These are phyloP conservation scores for Erpornis zantholeuca DNA, from an alignment of 2,113 vertebrate genomes.

Conservation along the genomic window DNA sequence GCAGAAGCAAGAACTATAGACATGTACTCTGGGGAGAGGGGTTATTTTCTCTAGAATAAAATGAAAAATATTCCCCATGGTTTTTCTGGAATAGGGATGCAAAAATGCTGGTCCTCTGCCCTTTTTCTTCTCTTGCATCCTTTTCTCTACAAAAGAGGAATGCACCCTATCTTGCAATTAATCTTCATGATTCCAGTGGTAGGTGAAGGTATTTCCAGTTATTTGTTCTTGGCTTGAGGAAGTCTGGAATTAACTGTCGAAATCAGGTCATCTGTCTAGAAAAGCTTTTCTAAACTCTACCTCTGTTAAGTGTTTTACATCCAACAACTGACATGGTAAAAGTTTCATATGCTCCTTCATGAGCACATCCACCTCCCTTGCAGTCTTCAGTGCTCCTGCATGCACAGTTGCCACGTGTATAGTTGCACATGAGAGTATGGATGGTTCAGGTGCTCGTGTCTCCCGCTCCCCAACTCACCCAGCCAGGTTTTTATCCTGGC, in stretches of 20 bases:
- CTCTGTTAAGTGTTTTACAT: not conserved
- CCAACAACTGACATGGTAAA: not conserved
- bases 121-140: not conserved
- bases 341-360: not conserved
- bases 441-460: not conserved
- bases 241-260: conserved; percentile 17
- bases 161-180: not conserved
- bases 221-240: not conserved
- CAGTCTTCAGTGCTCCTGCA: not conserved
- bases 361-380: not conserved
- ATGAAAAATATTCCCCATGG: not conserved
- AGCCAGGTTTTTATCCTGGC: not conserved
- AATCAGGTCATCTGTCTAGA: not conserved
- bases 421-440: not conserved
- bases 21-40: not conserved
- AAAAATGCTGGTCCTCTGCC: not conserved
- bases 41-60: conserved; percentile 1
- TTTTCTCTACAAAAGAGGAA: not conserved
- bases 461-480: accelerated
- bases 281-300: not conserved
- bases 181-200: not conserved
- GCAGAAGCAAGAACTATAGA: not conserved
- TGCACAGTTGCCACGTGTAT: not conserved
- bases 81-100: not conserved
- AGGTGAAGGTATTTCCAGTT: not conserved